Conservation (phyloP, 2,888 invertebrate genomes). For the Stomorhina lunata region DNA sequence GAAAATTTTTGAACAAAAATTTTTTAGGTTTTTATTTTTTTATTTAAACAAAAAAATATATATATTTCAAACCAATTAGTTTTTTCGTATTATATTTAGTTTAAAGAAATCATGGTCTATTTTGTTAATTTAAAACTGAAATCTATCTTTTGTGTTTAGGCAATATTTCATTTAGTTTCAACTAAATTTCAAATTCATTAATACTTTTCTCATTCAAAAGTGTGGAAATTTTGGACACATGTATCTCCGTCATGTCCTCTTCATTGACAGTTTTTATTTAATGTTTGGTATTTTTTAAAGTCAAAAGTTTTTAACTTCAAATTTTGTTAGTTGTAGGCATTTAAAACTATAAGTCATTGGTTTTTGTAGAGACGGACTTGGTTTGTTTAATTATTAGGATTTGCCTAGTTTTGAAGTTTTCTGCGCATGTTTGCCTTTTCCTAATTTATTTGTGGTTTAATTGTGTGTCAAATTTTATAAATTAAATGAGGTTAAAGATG, state of each 20-base stretch:
- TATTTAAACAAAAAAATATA: constrained; percentile 9
- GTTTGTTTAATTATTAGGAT: constrained; percentile 3
- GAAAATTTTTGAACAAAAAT: not conserved
- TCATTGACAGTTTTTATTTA: constrained; percentile 58
- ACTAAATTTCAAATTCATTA: constrained; percentile 35
- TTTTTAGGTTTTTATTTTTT: not conserved
- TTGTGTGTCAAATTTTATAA: constrained; percentile 56
- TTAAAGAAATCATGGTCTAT: constrained; percentile 50
- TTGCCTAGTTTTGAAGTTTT: constrained; percentile 35
- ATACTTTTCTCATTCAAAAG: not conserved
- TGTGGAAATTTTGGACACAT: constrained; percentile 24
- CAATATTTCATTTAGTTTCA: constrained; percentile 24
- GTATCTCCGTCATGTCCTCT: constrained; percentile 60
- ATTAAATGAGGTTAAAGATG: constrained; percentile 11
- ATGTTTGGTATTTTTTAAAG: not conserved
- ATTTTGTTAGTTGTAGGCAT: not conserved
- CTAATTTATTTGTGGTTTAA: constrained; percentile 46
- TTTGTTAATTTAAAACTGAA: not conserved
- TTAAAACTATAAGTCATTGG: too few relatives aligned
- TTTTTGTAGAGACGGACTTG: not conserved
- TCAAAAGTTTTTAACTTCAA: not conserved
- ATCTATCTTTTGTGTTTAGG: not conserved
- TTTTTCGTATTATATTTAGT: constrained; percentile 39
- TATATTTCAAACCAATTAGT: constrained; percentile 55
- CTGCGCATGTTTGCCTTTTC: constrained; percentile 34